A percentile compares a stretch with the other conserved stretches of the same genome.
These are phyloP conservation scores for Galerucella pusilla DNA, from an alignment of 2,888 invertebrate species.

Conservation along the genomic window DNA sequence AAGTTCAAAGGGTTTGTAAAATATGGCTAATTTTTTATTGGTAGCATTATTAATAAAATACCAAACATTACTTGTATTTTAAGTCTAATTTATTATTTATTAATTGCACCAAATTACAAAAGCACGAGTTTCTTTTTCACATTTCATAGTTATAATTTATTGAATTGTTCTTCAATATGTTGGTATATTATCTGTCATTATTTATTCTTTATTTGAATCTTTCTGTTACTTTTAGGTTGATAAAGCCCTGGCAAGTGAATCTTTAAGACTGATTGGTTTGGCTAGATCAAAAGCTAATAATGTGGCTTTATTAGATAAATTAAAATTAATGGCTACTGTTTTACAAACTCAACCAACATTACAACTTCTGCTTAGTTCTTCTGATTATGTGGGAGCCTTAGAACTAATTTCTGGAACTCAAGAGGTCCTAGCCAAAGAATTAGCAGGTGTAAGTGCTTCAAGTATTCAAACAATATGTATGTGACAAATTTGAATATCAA, in stretches of 20 bases:
- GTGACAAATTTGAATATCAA: background rate
- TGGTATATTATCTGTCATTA: too few species aligned
- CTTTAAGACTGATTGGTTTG: conserved; percentile 80
- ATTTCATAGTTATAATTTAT: too few species aligned
- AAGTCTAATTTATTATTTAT: too few species aligned
- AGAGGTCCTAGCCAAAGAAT: conserved; percentile 89
- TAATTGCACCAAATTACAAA: too few species aligned
- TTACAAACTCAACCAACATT: conserved; percentile 98
- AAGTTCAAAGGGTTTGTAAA: conserved; percentile 71
- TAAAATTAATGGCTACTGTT: conserved; percentile 93
- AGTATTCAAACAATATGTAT: background rate
- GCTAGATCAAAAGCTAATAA: conserved; percentile 76
- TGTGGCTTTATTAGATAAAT: conserved; percentile 74
- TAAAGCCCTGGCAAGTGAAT: conserved; percentile 80
- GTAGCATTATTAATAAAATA: conserved; percentile 55
- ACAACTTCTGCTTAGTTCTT: conserved; percentile 91
- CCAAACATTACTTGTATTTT: too few species aligned
- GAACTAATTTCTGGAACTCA: conserved; percentile 97
- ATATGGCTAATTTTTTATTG: background rate
- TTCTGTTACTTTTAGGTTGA: conserved; percentile 67
- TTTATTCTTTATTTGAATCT: too few species aligned
- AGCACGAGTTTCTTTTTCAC: too few species aligned
- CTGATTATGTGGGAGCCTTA: conserved; percentile 96
- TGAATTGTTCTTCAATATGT: too few species aligned
- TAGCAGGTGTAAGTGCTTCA: conserved; percentile 74